Conservation (phyloP, 2,113 vertebrate species). For the Megaptera novaeangliae region DNA sequence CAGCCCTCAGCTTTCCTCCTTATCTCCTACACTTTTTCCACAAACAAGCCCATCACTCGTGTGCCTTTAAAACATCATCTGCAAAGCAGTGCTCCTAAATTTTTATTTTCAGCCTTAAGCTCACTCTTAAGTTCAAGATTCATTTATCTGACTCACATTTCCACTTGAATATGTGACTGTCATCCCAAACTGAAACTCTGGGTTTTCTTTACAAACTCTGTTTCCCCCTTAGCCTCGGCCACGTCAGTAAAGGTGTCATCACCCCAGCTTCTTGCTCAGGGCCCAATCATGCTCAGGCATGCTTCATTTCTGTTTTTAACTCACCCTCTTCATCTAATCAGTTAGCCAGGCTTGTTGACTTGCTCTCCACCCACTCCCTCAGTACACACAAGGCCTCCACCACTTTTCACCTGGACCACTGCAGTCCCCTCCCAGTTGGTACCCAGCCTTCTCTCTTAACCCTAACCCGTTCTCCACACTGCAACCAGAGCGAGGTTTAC, state of each 20-base stretch:
- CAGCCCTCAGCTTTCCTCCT: not conserved
- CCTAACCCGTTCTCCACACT: not conserved
- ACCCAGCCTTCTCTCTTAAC: not conserved
- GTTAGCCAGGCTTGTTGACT: not conserved
- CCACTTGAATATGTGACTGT: not conserved
- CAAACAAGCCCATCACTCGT: not conserved
- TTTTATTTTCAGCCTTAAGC: not conserved
- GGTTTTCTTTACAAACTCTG: not conserved
- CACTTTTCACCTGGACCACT: not conserved
- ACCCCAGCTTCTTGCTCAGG: not conserved
- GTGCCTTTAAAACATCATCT: not conserved
- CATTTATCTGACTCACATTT: not conserved
- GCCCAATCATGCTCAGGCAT: not conserved
- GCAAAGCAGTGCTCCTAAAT: not conserved
- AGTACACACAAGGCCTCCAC: not conserved
- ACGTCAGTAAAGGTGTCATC: not conserved
- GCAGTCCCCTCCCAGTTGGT: not conserved
- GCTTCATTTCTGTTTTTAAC: not conserved
- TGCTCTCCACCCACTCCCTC: not conserved
- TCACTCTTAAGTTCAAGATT: not conserved
- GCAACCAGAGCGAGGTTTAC: not conserved
- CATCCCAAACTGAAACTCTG: not conserved
- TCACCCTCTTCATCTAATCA: not conserved
- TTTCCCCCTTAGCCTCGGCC: not conserved
- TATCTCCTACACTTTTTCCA: not conserved